These are phyloP conservation scores for Hippocampus kuda DNA, from an alignment of 2,797 vertebrate species.

Conservation along the genomic window DNA sequence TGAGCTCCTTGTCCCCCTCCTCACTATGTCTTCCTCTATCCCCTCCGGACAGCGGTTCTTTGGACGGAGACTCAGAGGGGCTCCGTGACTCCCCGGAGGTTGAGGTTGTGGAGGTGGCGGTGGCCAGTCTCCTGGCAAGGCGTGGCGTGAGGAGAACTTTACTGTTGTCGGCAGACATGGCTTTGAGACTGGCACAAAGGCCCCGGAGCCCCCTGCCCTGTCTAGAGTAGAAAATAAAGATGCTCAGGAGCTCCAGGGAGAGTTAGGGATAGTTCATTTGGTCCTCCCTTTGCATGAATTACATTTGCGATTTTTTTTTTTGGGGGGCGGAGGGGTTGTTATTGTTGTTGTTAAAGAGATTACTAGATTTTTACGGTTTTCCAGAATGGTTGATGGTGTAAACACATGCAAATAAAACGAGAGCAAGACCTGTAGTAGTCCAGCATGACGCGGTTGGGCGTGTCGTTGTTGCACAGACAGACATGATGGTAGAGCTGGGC, in stretches of 20 bases:
- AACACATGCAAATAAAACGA: neutral
- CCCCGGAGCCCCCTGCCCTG: constrained; percentile 75
- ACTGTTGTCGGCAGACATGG: constrained; percentile 68
- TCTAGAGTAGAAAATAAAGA: constrained; percentile 34
- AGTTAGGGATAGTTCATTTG: neutral
- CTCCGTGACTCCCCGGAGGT: constrained; percentile 64
- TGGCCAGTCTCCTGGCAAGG: constrained; percentile 61
- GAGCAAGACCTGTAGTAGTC: constrained; percentile 76
- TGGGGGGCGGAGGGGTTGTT: too few species aligned
- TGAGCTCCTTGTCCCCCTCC: constrained; percentile 58
- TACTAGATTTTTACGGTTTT: neutral
- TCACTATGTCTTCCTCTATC: constrained; percentile 48
- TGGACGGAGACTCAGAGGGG: constrained; percentile 72
- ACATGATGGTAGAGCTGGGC: constrained; percentile 96
- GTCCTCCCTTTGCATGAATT: too few species aligned
- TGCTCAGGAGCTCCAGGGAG: neutral
- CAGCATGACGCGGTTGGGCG: constrained; percentile 91
- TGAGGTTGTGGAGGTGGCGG: constrained; percentile 41
- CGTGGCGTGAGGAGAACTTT: constrained; percentile 69
- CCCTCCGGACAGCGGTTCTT: constrained; percentile 60
- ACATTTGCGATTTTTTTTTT: too few species aligned
- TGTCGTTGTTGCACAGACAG: constrained; percentile 95
- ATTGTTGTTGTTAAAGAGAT: too few species aligned
- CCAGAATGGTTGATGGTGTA: neutral
- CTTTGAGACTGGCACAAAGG: constrained; percentile 64